Evolutionary conservation across 2,888 invertebrate species (phyloP).

Genomic region (Dusona sp.): DNA sequence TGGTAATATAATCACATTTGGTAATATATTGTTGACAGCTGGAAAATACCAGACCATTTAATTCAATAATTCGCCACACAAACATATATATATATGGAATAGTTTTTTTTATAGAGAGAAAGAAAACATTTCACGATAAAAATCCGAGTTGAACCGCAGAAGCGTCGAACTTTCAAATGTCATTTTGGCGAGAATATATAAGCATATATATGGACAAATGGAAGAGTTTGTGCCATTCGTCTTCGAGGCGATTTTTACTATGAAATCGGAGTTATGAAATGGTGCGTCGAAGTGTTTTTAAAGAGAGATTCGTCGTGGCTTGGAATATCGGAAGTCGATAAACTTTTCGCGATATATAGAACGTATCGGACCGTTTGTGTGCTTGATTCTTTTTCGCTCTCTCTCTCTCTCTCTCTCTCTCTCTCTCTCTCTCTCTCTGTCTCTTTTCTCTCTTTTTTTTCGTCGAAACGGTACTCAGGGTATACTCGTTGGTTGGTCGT

Average conservation of each 20-base stretch:
- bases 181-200: slow-evolving; percentile 18
- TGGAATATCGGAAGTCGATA: slow-evolving; percentile 67
- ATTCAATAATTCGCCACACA: not conserved
- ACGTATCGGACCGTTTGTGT: slow-evolving; percentile 51
- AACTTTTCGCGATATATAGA: slow-evolving; percentile 64
- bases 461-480: slow-evolving; percentile 21
- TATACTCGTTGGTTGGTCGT: slow-evolving; percentile 63
- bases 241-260: slow-evolving; percentile 51
- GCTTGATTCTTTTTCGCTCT: slow-evolving; percentile 28
- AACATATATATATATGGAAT: not conserved
- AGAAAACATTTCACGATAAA: slow-evolving; percentile 15
- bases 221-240: slow-evolving; percentile 36
- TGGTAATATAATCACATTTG: not conserved
- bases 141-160: slow-evolving; percentile 26
- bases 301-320: slow-evolving; percentile 62
- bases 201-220: slow-evolving; percentile 22
- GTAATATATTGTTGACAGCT: not conserved
- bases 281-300: slow-evolving; percentile 66
- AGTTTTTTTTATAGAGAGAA: not conserved
- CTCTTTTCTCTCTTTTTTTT: not conserved
- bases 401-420: not conserved
- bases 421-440: slow-evolving; percentile 15
- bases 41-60: not conserved
- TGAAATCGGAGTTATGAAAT: slow-evolving; percentile 65
- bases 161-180: slow-evolving; percentile 36